A percentile compares a stretch with the other conserved stretches of the same genome.
Conservation (phyloP, 2,888 invertebrate genomes). For the Glaucopsyche alexis region DNA sequence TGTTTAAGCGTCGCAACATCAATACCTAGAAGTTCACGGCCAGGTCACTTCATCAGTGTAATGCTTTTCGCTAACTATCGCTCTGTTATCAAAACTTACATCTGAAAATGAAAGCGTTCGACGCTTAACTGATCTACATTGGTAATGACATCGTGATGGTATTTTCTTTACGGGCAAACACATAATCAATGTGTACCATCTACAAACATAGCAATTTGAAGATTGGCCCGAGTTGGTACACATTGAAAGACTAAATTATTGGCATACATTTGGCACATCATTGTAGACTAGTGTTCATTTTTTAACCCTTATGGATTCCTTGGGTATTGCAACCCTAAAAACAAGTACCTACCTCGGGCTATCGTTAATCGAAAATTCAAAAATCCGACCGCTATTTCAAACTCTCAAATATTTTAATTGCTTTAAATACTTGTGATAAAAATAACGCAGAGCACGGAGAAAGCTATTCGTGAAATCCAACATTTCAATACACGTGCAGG, state of each 20-base stretch:
- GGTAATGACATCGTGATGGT: conserved; percentile 15
- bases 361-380: background rate
- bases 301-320: too few relatives aligned
- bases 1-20: background rate
- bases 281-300: too few relatives aligned
- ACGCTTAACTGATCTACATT: conserved; percentile 21
- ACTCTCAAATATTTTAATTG: conserved; percentile 16
- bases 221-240: background rate
- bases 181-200: background rate
- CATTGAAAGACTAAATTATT: background rate
- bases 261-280: background rate
- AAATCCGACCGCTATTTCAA: background rate
- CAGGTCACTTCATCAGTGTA: conserved; percentile 21
- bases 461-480: conserved; percentile 9
- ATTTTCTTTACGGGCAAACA: background rate
- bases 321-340: too few relatives aligned
- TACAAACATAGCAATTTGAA: background rate
- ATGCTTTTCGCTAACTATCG: conserved; percentile 19
- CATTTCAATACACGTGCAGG: conserved; percentile 14
- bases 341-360: background rate
- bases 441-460: conserved; percentile 3
- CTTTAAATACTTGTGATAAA: conserved; percentile 18
- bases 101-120: conserved; percentile 14
- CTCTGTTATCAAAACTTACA: conserved; percentile 9
- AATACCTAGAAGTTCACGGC: conserved; percentile 17